phyloP scores from a whole-genome alignment of 2,888 invertebrate genomes.

The Athrips mouffetella region DNA sequence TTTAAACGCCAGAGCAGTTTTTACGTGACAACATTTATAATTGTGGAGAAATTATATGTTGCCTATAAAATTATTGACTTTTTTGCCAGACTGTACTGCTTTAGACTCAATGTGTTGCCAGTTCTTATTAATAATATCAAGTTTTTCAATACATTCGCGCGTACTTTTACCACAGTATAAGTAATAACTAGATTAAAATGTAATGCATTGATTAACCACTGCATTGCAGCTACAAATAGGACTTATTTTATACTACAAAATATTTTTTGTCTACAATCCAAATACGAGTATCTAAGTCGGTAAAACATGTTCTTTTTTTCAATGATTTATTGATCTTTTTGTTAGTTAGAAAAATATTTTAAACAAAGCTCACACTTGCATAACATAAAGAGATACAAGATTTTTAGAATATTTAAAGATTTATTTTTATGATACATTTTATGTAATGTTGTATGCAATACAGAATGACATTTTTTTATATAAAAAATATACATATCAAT shows the following conservation, averaged over 20 bases:
- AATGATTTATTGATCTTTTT: too few species aligned
- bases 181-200: too few species aligned
- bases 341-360: not conserved
- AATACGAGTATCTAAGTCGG: conserved; percentile 3
- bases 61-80: too few species aligned
- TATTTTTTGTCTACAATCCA: conserved; percentile 7
- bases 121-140: too few species aligned
- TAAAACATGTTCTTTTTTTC: too few species aligned
- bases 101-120: too few species aligned
- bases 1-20: too few species aligned
- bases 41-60: too few species aligned
- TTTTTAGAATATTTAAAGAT: not conserved
- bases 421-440: conserved; percentile 6
- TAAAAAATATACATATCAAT: conserved; percentile 33
- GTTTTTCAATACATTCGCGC: too few species aligned
- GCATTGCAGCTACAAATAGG: conserved; percentile 48
- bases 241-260: conserved; percentile 16
- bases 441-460: conserved; percentile 27
- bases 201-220: conserved; percentile 42
- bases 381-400: not conserved
- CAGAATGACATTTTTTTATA: conserved; percentile 28
- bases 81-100: too few species aligned
- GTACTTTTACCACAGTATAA: too few species aligned
- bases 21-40: too few species aligned
- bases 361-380: not conserved